Percentiles rank a stretch among this genome's conserved stretches.
Evolutionary conservation across 2,113 vertebrate species (phyloP).

Genomic region (Colaptes auratus): DNA sequence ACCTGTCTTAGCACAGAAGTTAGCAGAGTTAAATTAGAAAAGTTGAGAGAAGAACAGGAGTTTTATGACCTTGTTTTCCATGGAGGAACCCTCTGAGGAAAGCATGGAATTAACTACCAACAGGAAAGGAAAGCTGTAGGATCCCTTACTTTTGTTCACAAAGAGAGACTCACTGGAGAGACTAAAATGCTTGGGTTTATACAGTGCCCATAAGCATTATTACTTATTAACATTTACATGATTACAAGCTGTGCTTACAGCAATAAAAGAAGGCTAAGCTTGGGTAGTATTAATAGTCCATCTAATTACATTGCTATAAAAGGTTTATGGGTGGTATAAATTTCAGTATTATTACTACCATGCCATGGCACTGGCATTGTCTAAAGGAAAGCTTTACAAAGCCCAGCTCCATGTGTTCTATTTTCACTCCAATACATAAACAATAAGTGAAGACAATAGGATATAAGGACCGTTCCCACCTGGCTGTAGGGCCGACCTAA

Average conservation of each 20-base stretch:
- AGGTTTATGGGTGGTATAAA: slow-evolving; percentile 65
- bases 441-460: background rate
- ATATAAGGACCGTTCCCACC: background rate
- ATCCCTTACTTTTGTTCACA: background rate
- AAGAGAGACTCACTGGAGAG: background rate
- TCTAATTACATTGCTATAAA: slow-evolving; percentile 72
- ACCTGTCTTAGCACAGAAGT: background rate
- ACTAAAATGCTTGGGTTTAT: slow-evolving; percentile 26
- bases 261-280: slow-evolving; percentile 67
- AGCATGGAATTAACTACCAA: background rate
- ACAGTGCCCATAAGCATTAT: slow-evolving; percentile 57
- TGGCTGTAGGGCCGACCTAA: background rate
- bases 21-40: background rate
- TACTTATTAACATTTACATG: slow-evolving; percentile 65
- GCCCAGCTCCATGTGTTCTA: background rate
- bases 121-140: background rate
- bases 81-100: background rate
- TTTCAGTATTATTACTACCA: slow-evolving; percentile 49
- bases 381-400: slow-evolving; percentile 14
- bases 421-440: background rate
- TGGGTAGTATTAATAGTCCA: slow-evolving; percentile 64
- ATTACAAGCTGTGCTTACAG: slow-evolving; percentile 68
- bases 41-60: background rate
- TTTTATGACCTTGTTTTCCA: background rate
- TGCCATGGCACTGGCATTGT: slow-evolving; percentile 21